These are phyloP conservation scores for Rhopalosiphum maidis DNA, from an alignment of 1,140 invertebrate species.

Conservation along the genomic window DNA sequence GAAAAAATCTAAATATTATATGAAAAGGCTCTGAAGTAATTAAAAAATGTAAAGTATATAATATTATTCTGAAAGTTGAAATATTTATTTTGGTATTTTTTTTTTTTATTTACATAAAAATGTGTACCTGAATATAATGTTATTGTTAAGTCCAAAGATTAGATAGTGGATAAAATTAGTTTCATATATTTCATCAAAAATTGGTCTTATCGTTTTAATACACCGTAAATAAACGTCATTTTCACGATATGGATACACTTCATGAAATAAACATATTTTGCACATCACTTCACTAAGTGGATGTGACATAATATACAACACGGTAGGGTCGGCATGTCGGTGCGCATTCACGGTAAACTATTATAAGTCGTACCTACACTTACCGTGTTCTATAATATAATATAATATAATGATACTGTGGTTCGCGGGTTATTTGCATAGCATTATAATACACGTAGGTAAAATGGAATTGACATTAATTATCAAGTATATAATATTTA, in stretches of 20 bases:
- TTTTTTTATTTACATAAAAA: not conserved
- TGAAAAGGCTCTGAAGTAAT: not conserved
- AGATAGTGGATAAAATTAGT: not conserved
- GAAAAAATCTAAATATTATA: not conserved
- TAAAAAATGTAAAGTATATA: not conserved
- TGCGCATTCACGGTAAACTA: not conserved
- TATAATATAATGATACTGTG: not conserved
- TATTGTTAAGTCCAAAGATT: not conserved
- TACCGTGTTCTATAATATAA: not conserved
- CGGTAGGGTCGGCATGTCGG: not conserved
- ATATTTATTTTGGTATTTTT: not conserved
- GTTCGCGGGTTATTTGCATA: not conserved
- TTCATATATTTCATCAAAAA: not conserved
- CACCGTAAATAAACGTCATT: not conserved
- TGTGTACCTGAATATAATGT: not conserved
- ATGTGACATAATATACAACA: not conserved
- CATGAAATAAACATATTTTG: slow-evolving; percentile 3
- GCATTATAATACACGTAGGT: not conserved
- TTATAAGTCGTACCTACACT: not conserved
- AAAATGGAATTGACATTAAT: not conserved
- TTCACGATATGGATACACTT: not conserved
- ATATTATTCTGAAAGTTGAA: not conserved
- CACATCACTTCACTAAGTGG: not conserved
- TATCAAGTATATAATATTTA: not conserved
- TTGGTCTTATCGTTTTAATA: not conserved